Conservation (phyloP, 2,888 invertebrate species). For the Slavum lentiscoides region DNA sequence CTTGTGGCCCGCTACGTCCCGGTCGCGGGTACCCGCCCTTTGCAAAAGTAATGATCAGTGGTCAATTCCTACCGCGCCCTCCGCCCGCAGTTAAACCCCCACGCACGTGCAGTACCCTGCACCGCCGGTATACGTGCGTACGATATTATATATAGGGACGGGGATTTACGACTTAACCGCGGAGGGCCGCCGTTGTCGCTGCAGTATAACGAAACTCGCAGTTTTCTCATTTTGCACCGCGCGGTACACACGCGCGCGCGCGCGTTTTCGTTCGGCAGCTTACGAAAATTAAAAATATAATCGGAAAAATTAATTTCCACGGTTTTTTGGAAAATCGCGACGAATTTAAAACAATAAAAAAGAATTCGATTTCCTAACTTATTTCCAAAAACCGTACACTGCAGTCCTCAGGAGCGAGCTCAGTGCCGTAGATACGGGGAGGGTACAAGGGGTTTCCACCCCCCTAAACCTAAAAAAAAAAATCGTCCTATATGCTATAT, state of each 20-base stretch:
- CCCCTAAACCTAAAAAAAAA: too few species aligned
- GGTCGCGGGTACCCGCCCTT: constrained; percentile 18
- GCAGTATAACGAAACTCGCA: too few species aligned
- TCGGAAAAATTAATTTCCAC: too few species aligned
- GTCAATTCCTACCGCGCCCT: constrained; percentile 37
- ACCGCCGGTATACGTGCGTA: too few species aligned
- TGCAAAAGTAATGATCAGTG: constrained; percentile 46
- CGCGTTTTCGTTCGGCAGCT: neutral
- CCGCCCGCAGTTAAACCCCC: constrained; percentile 1
- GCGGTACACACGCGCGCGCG: too few species aligned
- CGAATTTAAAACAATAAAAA: neutral
- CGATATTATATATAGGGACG: neutral
- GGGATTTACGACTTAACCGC: constrained; percentile 37
- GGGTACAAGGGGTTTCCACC: too few species aligned
- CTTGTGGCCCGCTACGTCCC: too few species aligned
- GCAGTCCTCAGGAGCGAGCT: neutral
- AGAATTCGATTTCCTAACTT: neutral
- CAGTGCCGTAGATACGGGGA: too few species aligned
- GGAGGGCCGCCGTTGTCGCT: neutral
- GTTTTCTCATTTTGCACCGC: neutral
- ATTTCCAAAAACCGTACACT: neutral
- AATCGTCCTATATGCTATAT: too few species aligned
- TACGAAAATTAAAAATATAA: neutral
- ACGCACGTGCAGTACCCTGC: neutral
- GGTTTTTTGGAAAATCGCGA: constrained; percentile 1